Base-by-base conservation (phyloP, 2,797 vertebrate genomes). In the Naso thynnoides region DNA sequence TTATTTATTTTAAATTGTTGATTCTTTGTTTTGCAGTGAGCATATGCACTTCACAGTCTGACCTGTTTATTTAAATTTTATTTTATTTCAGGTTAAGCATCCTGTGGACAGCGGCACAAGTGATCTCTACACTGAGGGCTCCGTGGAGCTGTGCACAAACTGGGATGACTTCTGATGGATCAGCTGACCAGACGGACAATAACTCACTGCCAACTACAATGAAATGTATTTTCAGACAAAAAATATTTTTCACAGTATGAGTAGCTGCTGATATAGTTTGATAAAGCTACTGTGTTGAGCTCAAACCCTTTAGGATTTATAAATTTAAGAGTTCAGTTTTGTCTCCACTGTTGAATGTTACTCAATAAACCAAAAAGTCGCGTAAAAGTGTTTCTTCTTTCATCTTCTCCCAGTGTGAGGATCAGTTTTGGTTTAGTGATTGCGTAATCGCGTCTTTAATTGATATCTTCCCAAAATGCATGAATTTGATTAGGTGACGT, bases 101-200 rank as follows among this genome's bases (percentile, higher is more conserved):
- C 74, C 86, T 45, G 56, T 79, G 66, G 91, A 90, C 67, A 78
- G 69, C 44, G 62, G 77, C 4, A 65, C 84, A 19, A 85, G 70
- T 26, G 75, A 75, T 65, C 60, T 70, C 48, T 92, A 90, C 67
- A 16, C 78, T 0, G 82, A 90, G 61, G 79, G 88, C 50, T 67
- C 85, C 13, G 84, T 69, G 2, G 86, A 91, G 24, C 83, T 84
- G 47, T 70, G 86, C 31, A 84, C 91, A 6, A 81, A 83, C 77
- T 95, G 94, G 94, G 93, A 94, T 14, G 93, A 94, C 66, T 95
- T 95, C 84, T 95, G 86, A 94, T 19, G 5, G 36, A 63, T 39
- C 29, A 44, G 44, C 48, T 47, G 6, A 44, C 14, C 82, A 64
- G 16, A 1, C 7, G 9, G 45, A 15, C 41, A 13, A 47, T 50